Evolutionary conservation across 2,888 invertebrate genomes (phyloP), one percentile per base, ranked within the genome.

Genomic region (Malachius bipustulatus): DNA sequence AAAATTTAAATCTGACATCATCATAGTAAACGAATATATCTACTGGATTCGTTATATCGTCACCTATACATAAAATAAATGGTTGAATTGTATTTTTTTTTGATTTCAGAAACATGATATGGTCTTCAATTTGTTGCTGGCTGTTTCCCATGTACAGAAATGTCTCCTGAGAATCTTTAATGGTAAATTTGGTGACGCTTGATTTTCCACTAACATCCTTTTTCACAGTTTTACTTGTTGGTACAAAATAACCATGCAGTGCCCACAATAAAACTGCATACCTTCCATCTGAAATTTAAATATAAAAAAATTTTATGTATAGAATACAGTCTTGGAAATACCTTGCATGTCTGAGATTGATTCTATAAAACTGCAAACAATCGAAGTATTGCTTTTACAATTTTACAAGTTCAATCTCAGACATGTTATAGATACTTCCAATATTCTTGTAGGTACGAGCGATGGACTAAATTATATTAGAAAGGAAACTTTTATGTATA

Each of bases 101-200:
- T n/a, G 11, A 27, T 3, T 27, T 13, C 9, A 37, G 14, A 12
- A 14, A 16, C 2, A 26, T 2, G 14, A 39, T 30, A 4, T 15
- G 8, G 2, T 39, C 39, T 16, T 37, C 37, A 4, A 39, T 9
- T 34, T 30, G 34, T 19, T 37, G 30, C 8, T 13, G 9, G 12
- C 10, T 16, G 12, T 4, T 26, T 4, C 31, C 31, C 16, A 40
- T 3, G n/a, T 26, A 41, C 12, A 41, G 4, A 10, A 41, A 16
- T 3, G 41, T 41, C 28, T 41, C 35, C 15, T 41, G 42, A 3
- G 42, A 40, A 28, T 38, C 40, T 32, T 26, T 29, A 9, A 40
- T 40, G 6, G 42, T 36, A 15, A 34, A 40, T 34, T 40, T 43
- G 2, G 33, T 42, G 2, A 27, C 37, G n/a, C 9, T 33, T 10